Evolutionary conservation across 2,113 vertebrate genomes (phyloP).

Genomic region (Scomber colias): DNA sequence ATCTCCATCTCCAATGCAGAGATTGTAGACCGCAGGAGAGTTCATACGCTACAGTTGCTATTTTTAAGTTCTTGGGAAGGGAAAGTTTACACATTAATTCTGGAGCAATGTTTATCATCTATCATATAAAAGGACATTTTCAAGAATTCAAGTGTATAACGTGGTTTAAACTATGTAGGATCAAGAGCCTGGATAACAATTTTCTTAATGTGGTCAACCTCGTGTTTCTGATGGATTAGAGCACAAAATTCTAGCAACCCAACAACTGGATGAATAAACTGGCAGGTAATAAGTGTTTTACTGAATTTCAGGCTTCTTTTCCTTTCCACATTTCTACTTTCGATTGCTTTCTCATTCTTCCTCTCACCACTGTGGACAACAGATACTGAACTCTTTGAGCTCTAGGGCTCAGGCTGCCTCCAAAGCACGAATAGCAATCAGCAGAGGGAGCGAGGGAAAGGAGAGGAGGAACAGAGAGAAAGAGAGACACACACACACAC

Average conservation of each 20-base stretch:
- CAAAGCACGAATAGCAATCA: constrained; percentile 71
- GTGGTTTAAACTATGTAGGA: not conserved
- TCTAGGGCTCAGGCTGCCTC: constrained; percentile 51
- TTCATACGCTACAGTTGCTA: not conserved
- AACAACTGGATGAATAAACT: constrained; percentile 12
- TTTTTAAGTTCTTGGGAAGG: constrained; percentile 1
- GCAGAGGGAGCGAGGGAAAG: constrained; percentile 53
- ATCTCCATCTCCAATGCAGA: not conserved
- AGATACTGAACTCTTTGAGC: constrained; percentile 65
- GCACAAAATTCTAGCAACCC: not conserved
- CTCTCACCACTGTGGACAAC: constrained; percentile 39
- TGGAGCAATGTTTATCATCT: not conserved
- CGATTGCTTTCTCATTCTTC: constrained; percentile 21
- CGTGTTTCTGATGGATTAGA: not conserved
- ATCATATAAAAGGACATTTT: not conserved
- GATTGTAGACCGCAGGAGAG: not conserved
- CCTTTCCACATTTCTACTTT: constrained; percentile 7
- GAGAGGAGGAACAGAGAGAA: constrained; percentile 19
- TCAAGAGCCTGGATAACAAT: not conserved
- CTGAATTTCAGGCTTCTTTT: constrained; percentile 30
- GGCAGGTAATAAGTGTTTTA: not conserved
- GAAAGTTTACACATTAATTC: constrained; percentile 22
- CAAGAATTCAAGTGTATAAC: not conserved
- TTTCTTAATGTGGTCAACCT: not conserved
- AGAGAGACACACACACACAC: constrained; percentile 12